Evolutionary conservation across 2,888 invertebrate genomes (phyloP).

Genomic region (Ormyrus rosae): DNA sequence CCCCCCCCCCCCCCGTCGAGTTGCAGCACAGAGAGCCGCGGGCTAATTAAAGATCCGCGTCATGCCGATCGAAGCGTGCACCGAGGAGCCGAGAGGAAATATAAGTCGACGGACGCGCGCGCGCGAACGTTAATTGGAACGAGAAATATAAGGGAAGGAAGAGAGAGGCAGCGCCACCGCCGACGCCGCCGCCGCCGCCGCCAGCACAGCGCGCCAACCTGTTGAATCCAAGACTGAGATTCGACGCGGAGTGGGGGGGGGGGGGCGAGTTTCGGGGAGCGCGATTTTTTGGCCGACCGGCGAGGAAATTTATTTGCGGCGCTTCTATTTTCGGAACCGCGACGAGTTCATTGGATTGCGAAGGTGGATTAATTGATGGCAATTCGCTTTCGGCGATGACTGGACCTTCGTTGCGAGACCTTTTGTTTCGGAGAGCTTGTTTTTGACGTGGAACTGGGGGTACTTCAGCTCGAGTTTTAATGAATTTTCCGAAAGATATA

Average conservation of each 20-base stretch:
- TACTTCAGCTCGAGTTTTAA: too few species aligned
- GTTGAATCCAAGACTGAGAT: conserved; percentile 50
- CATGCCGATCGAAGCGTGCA: conserved; percentile 13
- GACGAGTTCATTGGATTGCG: too few species aligned
- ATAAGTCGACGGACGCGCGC: background rate
- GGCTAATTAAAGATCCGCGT: conserved; percentile 31
- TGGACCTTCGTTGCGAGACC: too few species aligned
- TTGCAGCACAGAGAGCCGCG: background rate
- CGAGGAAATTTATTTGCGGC: background rate
- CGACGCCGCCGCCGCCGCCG: background rate
- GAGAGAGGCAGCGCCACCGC: background rate
- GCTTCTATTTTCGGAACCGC: too few species aligned
- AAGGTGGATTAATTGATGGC: too few species aligned
- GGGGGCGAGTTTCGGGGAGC: background rate
- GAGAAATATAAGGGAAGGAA: conserved; percentile 26
- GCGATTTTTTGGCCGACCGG: background rate
- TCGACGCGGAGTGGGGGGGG: background rate
- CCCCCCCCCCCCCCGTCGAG: too few species aligned
- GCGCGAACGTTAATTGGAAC: conserved; percentile 36
- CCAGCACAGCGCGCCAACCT: conserved; percentile 31
- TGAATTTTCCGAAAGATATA: too few species aligned
- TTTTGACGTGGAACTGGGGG: too few species aligned
- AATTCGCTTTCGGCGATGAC: too few species aligned
- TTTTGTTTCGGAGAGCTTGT: too few species aligned
- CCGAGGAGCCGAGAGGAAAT: background rate